These are phyloP conservation scores for Lydus trimaculatus DNA, from an alignment of 2,888 invertebrate genomes.

Conservation along the genomic window DNA sequence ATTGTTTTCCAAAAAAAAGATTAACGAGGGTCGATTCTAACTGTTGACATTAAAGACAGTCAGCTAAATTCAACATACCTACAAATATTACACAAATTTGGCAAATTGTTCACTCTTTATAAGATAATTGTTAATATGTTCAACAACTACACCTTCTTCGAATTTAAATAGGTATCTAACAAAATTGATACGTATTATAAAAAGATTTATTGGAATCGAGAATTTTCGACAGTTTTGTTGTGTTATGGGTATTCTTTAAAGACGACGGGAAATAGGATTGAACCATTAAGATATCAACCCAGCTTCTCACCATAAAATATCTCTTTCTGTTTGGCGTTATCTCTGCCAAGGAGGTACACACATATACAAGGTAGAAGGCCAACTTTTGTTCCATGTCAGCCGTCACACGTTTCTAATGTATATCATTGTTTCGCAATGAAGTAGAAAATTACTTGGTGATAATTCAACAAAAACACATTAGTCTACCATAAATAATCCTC, in stretches of 20 bases:
- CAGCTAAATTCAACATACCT: not conserved
- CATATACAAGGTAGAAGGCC: conserved; percentile 30
- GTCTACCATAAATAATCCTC: conserved; percentile 38
- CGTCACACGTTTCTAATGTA: conserved; percentile 45
- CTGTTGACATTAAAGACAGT: not conserved
- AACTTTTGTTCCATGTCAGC: conserved; percentile 46
- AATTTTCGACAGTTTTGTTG: conserved; percentile 6
- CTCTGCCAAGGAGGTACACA: conserved; percentile 22
- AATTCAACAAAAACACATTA: conserved; percentile 45
- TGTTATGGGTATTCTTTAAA: conserved; percentile 1
- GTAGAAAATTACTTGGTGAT: conserved; percentile 45
- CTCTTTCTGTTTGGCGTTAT: conserved; percentile 38
- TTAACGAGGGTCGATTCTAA: not conserved
- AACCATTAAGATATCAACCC: conserved; percentile 46
- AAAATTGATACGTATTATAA: too few relatives aligned
- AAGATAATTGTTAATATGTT: too few relatives aligned
- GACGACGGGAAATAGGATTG: conserved; percentile 13
- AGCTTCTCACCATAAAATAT: conserved; percentile 45
- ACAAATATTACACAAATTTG: not conserved
- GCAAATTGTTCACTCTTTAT: too few relatives aligned
- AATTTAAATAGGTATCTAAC: too few relatives aligned
- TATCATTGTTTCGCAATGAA: conserved; percentile 48
- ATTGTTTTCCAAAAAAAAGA: too few relatives aligned
- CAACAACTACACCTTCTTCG: too few relatives aligned
- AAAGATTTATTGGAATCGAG: too few relatives aligned